Percentiles rank a stretch among this genome's conserved stretches.
Evolutionary conservation across 2,888 invertebrate genomes (phyloP).

Genomic region (Heliconius cydno): DNA sequence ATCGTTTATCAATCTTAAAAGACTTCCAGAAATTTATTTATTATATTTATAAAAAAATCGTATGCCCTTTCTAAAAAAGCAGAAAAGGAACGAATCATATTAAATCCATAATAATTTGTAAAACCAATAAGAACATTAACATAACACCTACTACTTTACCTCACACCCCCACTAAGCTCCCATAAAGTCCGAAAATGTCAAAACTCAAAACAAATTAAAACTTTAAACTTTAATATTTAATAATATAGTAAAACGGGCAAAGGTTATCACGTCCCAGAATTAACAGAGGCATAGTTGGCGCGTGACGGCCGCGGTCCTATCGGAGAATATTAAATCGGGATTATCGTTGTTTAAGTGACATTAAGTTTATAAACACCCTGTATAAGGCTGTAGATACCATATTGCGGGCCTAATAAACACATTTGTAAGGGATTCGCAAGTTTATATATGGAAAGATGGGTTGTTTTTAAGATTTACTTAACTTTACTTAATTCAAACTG

Average conservation of each 20-base stretch:
- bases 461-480: not conserved
- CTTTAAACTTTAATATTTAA: slow-evolving; percentile 4
- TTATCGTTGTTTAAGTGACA: slow-evolving; percentile 24
- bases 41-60: too few species aligned
- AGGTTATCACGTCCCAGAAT: slow-evolving; percentile 18
- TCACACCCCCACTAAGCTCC: not conserved
- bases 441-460: not conserved
- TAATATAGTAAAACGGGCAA: slow-evolving; percentile 10
- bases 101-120: not conserved
- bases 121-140: not conserved
- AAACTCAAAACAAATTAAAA: not conserved
- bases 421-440: not conserved
- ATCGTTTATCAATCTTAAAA: too few species aligned
- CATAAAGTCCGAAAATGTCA: not conserved
- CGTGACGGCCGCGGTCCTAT: slow-evolving; percentile 25
- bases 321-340: slow-evolving; percentile 27
- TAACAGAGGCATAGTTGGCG: slow-evolving; percentile 8
- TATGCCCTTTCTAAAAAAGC: too few species aligned
- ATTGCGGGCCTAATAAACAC: slow-evolving; percentile 20
- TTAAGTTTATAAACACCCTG: slow-evolving; percentile 13
- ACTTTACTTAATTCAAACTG: not conserved
- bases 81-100: not conserved
- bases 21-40: too few species aligned
- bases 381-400: not conserved
- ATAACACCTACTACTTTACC: not conserved